Evolutionary conservation across 2,888 invertebrate genomes (phyloP).

Genomic region (Biston stratarius): DNA sequence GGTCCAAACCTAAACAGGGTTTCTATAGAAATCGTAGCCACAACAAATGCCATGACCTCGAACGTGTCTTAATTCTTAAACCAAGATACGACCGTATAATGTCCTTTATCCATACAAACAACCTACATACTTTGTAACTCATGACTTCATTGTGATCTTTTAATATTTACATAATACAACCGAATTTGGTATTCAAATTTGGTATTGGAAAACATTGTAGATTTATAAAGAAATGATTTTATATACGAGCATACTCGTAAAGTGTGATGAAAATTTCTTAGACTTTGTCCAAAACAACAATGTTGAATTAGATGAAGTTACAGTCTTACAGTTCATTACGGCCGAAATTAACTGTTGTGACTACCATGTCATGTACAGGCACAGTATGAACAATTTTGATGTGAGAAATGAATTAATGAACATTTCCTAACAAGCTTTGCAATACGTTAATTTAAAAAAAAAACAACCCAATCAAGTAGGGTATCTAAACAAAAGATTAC

Average conservation of each 20-base stretch:
- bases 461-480: no score
- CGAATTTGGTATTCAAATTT: conserved; percentile 35
- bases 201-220: neutral
- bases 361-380: no score
- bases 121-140: conserved; percentile 3
- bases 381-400: no score
- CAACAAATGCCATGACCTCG: conserved; percentile 28
- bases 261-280: neutral
- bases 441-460: no score
- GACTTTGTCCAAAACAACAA: neutral
- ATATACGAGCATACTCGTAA: no score
- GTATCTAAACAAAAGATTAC: no score
- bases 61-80: conserved; percentile 44
- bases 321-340: no score
- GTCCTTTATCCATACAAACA: conserved; percentile 24
- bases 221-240: conserved; percentile 18
- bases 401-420: no score
- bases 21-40: conserved; percentile 23
- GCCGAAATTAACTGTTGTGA: no score
- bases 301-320: neutral
- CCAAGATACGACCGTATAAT: conserved; percentile 35
- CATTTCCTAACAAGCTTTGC: neutral
- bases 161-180: conserved; percentile 23
- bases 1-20: conserved; percentile 4
- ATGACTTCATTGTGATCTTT: conserved; percentile 31